A percentile compares a stretch with the other conserved stretches of the same genome.
Conservation (phyloP, 2,888 invertebrate species). For the Hydrotaea diabolus region DNA sequence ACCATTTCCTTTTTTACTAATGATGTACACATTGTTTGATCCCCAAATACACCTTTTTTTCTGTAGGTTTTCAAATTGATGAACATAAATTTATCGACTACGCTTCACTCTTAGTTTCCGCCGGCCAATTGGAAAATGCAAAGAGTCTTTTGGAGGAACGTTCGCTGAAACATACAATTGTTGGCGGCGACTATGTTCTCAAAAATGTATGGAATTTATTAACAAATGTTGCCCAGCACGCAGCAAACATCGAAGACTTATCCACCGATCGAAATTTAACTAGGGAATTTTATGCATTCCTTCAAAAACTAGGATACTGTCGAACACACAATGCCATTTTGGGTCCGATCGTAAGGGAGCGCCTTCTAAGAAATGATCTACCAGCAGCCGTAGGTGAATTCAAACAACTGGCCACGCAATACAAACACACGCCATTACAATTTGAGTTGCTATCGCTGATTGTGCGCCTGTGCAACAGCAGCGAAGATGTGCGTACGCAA, state of each 20-base stretch:
- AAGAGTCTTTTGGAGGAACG: constrained; percentile 82
- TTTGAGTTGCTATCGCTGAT: constrained; percentile 83
- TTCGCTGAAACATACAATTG: constrained; percentile 80
- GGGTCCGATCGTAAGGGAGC: constrained; percentile 84
- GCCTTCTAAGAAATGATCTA: constrained; percentile 82
- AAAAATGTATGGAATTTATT: constrained; percentile 85
- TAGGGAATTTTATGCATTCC: constrained; percentile 82
- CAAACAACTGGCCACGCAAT: constrained; percentile 81
- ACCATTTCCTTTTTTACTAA: too few relatives aligned
- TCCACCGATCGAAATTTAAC: constrained; percentile 80
- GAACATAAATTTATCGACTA: constrained; percentile 86
- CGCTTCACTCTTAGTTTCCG: constrained; percentile 83
- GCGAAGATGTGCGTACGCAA: constrained; percentile 61
- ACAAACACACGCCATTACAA: constrained; percentile 85
- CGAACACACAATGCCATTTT: constrained; percentile 83
- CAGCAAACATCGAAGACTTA: constrained; percentile 62
- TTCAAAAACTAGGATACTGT: constrained; percentile 83
- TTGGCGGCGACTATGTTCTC: constrained; percentile 81
- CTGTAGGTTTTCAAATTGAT: constrained; percentile 83
- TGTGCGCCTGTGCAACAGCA: constrained; percentile 76
- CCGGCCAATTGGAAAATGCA: constrained; percentile 75
- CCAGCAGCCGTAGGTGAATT: constrained; percentile 83
- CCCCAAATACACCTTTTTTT: constrained; percentile 11
- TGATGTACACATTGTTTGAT: too few relatives aligned
- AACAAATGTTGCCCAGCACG: constrained; percentile 81